Percentiles rank a stretch among this genome's conserved stretches.
Conservation (phyloP, 2,888 invertebrate genomes). For the Clanis bilineata region DNA sequence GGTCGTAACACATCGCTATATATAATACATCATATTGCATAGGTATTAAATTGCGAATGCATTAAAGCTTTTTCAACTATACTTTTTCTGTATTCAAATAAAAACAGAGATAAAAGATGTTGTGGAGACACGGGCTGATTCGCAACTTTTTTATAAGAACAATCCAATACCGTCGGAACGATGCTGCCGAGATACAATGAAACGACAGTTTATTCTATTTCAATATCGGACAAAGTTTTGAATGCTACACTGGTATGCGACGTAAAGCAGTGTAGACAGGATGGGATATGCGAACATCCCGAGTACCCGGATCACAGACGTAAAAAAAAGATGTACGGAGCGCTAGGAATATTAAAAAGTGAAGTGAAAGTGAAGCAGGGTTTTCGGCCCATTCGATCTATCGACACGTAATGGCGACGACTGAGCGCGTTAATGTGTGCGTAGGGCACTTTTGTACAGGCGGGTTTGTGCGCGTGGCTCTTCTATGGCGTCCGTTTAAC, state of each 20-base stretch:
- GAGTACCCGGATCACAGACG: too few relatives aligned
- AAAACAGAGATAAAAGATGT: not conserved
- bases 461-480: too few relatives aligned
- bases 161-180: constrained; percentile 34
- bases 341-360: too few relatives aligned
- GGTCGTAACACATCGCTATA: not conserved
- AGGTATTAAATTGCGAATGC: not conserved
- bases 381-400: too few relatives aligned
- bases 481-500: too few relatives aligned
- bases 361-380: too few relatives aligned
- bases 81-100: not conserved
- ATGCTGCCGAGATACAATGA: constrained; percentile 31
- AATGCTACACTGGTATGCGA: constrained; percentile 17
- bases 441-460: too few relatives aligned
- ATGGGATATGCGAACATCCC: not conserved
- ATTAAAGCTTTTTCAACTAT: not conserved
- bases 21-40: not conserved
- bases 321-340: too few relatives aligned
- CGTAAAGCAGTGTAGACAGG: not conserved
- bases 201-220: constrained; percentile 45
- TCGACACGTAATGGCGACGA: too few relatives aligned
- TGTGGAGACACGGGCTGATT: not conserved
- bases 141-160: constrained; percentile 29
- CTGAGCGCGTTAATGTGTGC: too few relatives aligned
- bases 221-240: constrained; percentile 43